Conservation (phyloP, 1,140 invertebrate genomes). For the Stenopsyche tienmushanensis region DNA sequence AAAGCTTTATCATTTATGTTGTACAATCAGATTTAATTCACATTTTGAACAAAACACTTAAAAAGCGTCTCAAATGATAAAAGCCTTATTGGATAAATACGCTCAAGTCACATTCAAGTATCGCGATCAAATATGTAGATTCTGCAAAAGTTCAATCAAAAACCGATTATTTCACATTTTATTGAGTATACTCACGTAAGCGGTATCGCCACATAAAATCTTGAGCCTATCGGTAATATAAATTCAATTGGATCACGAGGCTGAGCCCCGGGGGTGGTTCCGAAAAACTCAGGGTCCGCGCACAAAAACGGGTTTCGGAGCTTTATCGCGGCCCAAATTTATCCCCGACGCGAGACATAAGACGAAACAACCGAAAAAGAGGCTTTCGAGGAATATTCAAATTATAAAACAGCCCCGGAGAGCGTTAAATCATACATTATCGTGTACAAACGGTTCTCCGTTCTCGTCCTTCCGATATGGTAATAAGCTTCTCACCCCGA, state of each 20-base stretch:
- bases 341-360: not conserved
- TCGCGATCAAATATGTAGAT: no score
- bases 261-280: not conserved
- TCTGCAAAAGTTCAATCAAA: no score
- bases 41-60: no score
- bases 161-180: no score
- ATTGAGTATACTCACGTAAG: no score
- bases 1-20: no score
- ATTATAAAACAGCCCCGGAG: slow-evolving; percentile 31
- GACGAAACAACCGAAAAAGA: not conserved
- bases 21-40: no score
- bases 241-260: slow-evolving; percentile 2
- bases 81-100: no score
- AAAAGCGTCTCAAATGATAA: no score
- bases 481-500: slow-evolving; percentile 10
- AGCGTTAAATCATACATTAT: slow-evolving; percentile 33
- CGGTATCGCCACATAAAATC: not conserved
- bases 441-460: not conserved
- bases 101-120: no score
- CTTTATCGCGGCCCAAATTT: not conserved
- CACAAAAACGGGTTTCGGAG: no score
- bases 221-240: not conserved
- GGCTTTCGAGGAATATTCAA: slow-evolving; percentile 13
- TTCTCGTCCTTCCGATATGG: slow-evolving; percentile 19
- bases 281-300: not conserved